Percentiles rank a stretch among this genome's conserved stretches.
phyloP scores from a whole-genome alignment of 2,888 invertebrate genomes.

The Acleris sparsana region DNA sequence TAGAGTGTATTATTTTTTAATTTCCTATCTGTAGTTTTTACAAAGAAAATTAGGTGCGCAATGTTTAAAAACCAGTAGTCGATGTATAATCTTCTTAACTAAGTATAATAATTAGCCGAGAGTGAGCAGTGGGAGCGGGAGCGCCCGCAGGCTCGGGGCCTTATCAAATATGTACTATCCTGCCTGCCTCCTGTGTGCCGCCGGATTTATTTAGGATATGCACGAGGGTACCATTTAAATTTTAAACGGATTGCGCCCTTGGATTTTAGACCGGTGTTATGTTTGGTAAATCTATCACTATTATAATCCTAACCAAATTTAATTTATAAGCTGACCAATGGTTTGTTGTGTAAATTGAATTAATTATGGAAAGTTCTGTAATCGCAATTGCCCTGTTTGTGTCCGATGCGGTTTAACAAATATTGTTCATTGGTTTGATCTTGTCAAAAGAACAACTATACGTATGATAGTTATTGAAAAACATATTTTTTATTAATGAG shows the following conservation, averaged over 20 bases:
- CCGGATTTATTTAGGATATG: slow-evolving; percentile 83
- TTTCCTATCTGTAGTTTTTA: background rate
- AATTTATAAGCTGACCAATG: slow-evolving; percentile 64
- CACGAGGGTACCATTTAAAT: slow-evolving; percentile 83
- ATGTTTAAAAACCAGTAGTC: slow-evolving; percentile 44
- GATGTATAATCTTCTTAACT: slow-evolving; percentile 63
- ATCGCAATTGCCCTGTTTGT: slow-evolving; percentile 26
- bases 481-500: slow-evolving; percentile 5
- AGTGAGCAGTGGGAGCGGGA: slow-evolving; percentile 61
- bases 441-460: too few relatives aligned
- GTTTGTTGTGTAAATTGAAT: slow-evolving; percentile 69
- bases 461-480: slow-evolving; percentile 5
- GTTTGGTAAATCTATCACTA: slow-evolving; percentile 80
- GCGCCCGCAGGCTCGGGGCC: slow-evolving; percentile 64
- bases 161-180: slow-evolving; percentile 83
- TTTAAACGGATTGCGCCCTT: slow-evolving; percentile 83
- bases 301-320: slow-evolving; percentile 52
- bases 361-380: slow-evolving; percentile 44
- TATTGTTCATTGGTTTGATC: slow-evolving; percentile 20
- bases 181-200: slow-evolving; percentile 69
- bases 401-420: slow-evolving; percentile 18
- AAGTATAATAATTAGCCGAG: slow-evolving; percentile 78
- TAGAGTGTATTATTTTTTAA: too few relatives aligned
- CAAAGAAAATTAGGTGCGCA: background rate
- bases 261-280: slow-evolving; percentile 75